Evolutionary conservation across 2,888 invertebrate species (phyloP).

Genomic region (Sphecodes monilicornis): DNA sequence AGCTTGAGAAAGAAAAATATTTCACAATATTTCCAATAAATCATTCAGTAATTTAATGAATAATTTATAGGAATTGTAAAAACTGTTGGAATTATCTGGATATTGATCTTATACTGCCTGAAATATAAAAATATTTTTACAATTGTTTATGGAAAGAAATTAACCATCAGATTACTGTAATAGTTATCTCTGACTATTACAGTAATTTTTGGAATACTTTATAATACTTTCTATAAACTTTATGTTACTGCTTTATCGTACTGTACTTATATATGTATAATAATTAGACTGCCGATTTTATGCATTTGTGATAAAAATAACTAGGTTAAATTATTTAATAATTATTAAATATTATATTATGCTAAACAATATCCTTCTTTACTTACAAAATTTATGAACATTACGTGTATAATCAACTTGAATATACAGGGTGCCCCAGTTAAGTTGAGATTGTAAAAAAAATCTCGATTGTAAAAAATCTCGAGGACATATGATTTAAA

Average conservation of each 20-base stretch:
- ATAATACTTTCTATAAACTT: neutral
- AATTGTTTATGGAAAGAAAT: neutral
- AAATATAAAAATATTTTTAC: neutral
- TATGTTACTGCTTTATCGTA: too few relatives aligned
- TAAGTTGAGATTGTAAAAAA: too few relatives aligned
- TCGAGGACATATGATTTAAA: too few relatives aligned
- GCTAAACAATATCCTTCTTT: neutral
- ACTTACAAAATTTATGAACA: neutral
- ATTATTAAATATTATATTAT: neutral
- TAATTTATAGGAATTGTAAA: neutral
- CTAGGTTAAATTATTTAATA: neutral
- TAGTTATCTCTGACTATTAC: neutral
- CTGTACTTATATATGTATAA: too few relatives aligned
- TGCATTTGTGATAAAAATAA: too few relatives aligned
- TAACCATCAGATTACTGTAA: neutral
- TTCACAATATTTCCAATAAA: neutral
- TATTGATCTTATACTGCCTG: neutral
- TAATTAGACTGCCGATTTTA: too few relatives aligned
- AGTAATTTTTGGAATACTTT: neutral
- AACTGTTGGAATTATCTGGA: neutral
- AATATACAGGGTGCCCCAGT: too few relatives aligned
- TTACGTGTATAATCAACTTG: too few relatives aligned
- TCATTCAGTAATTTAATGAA: neutral
- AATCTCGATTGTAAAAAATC: too few relatives aligned
- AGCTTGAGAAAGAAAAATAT: too few relatives aligned